Evolutionary conservation across 1,140 invertebrate genomes (phyloP), one percentile per base, ranked within the genome.

Genomic region (Adelges cooleyi): DNA sequence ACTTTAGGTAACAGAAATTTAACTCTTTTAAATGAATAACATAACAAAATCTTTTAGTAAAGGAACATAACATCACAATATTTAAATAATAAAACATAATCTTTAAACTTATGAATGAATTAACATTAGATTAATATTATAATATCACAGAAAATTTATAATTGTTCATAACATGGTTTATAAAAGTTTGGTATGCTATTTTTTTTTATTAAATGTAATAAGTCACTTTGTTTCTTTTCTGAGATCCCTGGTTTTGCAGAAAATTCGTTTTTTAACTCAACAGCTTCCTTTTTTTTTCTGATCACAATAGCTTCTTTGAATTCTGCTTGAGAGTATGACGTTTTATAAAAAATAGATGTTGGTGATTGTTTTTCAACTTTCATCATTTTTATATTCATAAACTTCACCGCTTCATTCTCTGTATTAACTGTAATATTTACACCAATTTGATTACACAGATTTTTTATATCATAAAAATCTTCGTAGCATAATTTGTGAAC

Each of bases 101-200:
- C 8, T 53, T 53, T 3, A 20, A 53, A 53, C 51, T 20, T 53
- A 38, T 4, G 3, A 11, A 38, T 53, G 5, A 52, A 52, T 52
- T 53, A 53, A 38, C 13, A 53, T 53, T 38, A 38, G 29, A 38
- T 53, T 53, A 53, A 36, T 38, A 53, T 38, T 53, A 53, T 53
- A 53, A 3, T 38, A 53, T 53, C 29, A 53, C 33, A 53, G 33
- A 53, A 20, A 36, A 38, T 53, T 53, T 53, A 53, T 11, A 53
- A 53, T 53, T 53, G 51, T 53, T 53, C 51, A 53, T 53, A 53
- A 53, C 15, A 53, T 53, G 51, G 51, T 38, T 53, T 53, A 53
- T 53, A 53, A 38, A 53, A 53, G 29, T 15, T 23, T 53, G 29
- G 29, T 53, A 53, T 53, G 8, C n/a, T 1, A 38, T 53, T 53